A percentile compares a stretch with the other conserved stretches of the same genome.
These are phyloP conservation scores for Cathartes aura DNA, from an alignment of 2,113 vertebrate species.

Conservation along the genomic window DNA sequence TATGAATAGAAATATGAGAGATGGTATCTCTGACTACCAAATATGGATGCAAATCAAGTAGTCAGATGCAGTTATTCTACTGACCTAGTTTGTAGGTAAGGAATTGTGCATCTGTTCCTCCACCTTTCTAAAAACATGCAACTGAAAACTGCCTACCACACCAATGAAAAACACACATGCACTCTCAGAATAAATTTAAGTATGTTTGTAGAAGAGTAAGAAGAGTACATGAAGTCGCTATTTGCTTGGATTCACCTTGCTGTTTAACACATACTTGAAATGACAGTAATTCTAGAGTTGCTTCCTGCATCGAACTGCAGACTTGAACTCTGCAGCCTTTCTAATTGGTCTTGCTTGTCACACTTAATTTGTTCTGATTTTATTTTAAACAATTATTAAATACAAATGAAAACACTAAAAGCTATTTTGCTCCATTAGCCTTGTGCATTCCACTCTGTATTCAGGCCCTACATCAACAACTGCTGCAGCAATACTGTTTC, in stretches of 20 bases:
- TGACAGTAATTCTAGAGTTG: not conserved
- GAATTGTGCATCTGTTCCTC: not conserved
- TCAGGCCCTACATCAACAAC: slow-evolving; percentile 65
- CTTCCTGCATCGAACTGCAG: slow-evolving; percentile 4
- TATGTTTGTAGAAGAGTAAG: not conserved
- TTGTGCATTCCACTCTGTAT: slow-evolving; percentile 24
- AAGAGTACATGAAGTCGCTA: not conserved
- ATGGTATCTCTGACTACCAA: not conserved
- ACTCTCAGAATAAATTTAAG: not conserved
- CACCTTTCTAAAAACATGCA: not conserved
- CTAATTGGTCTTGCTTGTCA: slow-evolving; percentile 54
- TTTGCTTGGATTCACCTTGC: slow-evolving; percentile 7
- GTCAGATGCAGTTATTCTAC: not conserved
- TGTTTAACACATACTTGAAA: not conserved
- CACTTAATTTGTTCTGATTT: slow-evolving; percentile 64
- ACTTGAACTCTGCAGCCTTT: slow-evolving; percentile 40
- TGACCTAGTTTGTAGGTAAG: not conserved
- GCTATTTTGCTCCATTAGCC: slow-evolving; percentile 65
- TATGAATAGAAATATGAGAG: not conserved
- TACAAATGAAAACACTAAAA: slow-evolving; percentile 69
- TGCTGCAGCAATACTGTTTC: slow-evolving; percentile 73
- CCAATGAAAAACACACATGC: not conserved
- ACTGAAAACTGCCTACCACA: not conserved
- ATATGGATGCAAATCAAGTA: not conserved
- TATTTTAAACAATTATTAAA: slow-evolving; percentile 72